phyloP scores from a whole-genome alignment of 2,888 invertebrate species.

The Pheosia gnoma region DNA sequence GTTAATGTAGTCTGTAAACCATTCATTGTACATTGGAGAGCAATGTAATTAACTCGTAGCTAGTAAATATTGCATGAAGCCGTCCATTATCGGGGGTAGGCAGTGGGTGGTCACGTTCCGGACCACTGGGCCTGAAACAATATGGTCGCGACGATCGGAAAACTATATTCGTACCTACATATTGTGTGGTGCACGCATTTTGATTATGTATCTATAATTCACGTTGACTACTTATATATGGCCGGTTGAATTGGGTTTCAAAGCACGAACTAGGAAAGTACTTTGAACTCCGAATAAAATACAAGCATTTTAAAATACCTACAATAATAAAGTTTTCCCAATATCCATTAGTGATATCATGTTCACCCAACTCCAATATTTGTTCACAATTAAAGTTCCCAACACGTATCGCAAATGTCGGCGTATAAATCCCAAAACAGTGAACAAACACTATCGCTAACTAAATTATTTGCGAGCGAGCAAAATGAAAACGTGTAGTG shows the following conservation, averaged over 20 bases:
- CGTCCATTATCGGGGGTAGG: not conserved
- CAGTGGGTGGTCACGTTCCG: conserved; percentile 3
- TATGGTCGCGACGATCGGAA: not conserved
- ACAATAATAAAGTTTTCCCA: not conserved
- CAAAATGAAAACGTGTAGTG: conserved; percentile 35
- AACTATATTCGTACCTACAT: not conserved
- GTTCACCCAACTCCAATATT: not conserved
- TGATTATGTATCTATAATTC: not conserved
- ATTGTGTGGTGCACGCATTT: not conserved
- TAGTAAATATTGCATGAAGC: conserved; percentile 2
- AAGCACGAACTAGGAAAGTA: no score
- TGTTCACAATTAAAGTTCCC: not conserved
- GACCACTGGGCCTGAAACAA: not conserved
- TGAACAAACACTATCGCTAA: conserved; percentile 21
- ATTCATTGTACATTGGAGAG: not conserved
- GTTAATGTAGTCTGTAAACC: not conserved
- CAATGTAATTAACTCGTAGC: conserved; percentile 4
- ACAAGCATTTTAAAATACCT: no score
- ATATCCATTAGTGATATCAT: not conserved
- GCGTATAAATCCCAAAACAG: conserved; percentile 26
- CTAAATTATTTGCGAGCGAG: conserved; percentile 30
- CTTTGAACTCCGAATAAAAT: no score
- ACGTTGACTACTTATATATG: no score
- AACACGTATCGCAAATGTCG: conserved; percentile 14
- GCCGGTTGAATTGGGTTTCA: no score